Percentiles rank a stretch among this genome's conserved stretches.
Evolutionary conservation across 2,888 invertebrate genomes (phyloP).

Genomic region (Gisinianus flammeolus): DNA sequence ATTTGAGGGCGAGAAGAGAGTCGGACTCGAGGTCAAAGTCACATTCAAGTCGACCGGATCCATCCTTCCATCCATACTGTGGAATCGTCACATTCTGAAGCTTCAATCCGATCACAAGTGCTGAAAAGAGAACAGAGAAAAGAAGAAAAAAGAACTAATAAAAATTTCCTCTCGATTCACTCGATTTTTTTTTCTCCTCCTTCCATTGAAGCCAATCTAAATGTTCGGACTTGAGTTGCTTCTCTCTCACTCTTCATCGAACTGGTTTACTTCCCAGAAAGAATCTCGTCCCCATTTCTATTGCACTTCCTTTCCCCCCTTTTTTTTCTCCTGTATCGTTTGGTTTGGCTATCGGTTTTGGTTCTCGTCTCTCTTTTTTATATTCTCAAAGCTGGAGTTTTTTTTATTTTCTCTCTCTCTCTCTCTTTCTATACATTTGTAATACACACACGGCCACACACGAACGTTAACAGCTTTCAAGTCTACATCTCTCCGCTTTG

Average conservation of each 20-base stretch:
- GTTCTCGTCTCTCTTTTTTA: background rate
- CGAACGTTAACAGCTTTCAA: no score
- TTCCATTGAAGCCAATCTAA: background rate
- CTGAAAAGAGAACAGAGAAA: constrained; percentile 15
- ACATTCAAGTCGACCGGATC: constrained; percentile 48
- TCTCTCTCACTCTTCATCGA: background rate
- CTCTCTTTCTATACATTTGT: background rate
- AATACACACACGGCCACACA: background rate
- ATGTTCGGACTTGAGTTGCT: background rate
- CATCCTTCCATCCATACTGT: constrained; percentile 49
- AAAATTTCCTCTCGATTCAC: background rate
- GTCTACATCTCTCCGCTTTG: no score
- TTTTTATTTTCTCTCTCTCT: no score
- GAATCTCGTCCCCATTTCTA: background rate
- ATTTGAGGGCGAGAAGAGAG: constrained; percentile 52
- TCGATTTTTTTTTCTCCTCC: background rate
- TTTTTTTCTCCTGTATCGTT: background rate
- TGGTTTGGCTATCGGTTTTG: background rate
- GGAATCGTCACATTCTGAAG: constrained; percentile 47
- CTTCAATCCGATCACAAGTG: constrained; percentile 47
- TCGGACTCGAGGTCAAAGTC: constrained; percentile 54
- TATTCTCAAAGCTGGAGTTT: background rate
- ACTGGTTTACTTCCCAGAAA: no score
- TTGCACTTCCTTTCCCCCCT: background rate
- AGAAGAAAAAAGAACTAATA: constrained; percentile 12